Evolutionary conservation across 2,113 vertebrate species (phyloP).

Genomic region (Clinocottus analis): DNA sequence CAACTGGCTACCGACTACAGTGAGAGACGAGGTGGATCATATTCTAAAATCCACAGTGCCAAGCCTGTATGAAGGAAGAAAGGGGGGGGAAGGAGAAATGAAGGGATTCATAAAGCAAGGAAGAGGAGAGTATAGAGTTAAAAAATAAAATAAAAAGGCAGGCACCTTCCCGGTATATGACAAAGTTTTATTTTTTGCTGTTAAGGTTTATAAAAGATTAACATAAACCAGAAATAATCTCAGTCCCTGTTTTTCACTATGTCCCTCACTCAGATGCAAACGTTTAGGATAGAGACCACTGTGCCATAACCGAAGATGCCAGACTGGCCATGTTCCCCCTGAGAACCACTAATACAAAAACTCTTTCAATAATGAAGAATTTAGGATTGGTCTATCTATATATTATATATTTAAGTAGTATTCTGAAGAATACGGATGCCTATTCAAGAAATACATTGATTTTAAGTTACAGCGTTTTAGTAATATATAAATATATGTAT

Average conservation of each 20-base stretch:
- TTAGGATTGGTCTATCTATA: constrained; percentile 55
- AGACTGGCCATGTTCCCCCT: constrained; percentile 29
- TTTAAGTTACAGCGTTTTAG: constrained; percentile 62
- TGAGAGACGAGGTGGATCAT: constrained; percentile 29
- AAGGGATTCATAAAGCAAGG: constrained; percentile 28
- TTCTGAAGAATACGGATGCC: constrained; percentile 59
- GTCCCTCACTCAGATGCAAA: constrained; percentile 20
- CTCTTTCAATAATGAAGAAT: constrained; percentile 66
- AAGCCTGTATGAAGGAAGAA: constrained; percentile 57
- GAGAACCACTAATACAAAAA: constrained; percentile 67
- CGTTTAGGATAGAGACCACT: constrained; percentile 60
- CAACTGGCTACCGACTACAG: constrained; percentile 20
- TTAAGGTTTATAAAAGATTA: constrained; percentile 19
- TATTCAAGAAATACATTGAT: constrained; percentile 53
- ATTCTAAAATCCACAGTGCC: constrained; percentile 58
- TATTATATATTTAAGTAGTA: constrained; percentile 73
- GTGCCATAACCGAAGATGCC: constrained; percentile 74
- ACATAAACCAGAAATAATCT: constrained; percentile 17
- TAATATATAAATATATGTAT: constrained; percentile 67
- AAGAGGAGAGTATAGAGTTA: background rate
- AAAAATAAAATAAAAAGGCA: background rate
- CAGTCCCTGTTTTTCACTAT: constrained; percentile 15
- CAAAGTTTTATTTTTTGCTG: constrained; percentile 53
- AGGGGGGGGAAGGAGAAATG: background rate
- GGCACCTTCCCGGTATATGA: background rate